Base-by-base conservation (phyloP, 2,113 vertebrate genomes). In the Daboia siamensis region DNA sequence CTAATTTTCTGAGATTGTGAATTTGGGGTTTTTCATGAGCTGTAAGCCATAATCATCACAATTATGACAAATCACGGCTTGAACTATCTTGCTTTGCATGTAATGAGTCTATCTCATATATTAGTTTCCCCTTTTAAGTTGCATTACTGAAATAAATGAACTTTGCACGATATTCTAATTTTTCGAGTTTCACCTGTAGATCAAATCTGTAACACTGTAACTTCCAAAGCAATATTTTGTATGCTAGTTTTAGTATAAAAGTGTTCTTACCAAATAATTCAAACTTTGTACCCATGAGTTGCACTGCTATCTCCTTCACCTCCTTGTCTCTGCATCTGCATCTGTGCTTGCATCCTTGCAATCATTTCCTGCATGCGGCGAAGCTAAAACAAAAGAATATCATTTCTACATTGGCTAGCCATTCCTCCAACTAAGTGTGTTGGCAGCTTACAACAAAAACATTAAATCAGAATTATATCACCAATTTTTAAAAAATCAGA, bases 281-380 rank as follows among this genome's bases (percentile, higher is more conserved):
- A 97, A 0, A 98, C 97, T 0, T 97, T 97, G 26, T 97, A 96
- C 26, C 97, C 97, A 0, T 98, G 97, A 4, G 93, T 90, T 23
- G 94, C 87, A 0, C 64, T 92, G 6, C 93, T 26, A 0, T 98
- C 97, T 0, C 96, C 98, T 0, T 99, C 99, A 48, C 98, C 99
- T 8, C 95, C 96, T 89, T 98, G 98, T 95, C 97, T 96, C 92
- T 99, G 98, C 97, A 98, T 97, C 96, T 99, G 99, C 99, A 99
- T 99, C 97, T 99, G 99, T 0, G 98, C 98, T 96, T 99, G 99
- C 99, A 99, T 99, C 93, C 99, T 98, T 0, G 98, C 98, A 7
- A 99, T 99, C 99, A 99, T 99, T 97, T 99, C 99, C 94, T 99
- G 99, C 99, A 99, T 99, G 90, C 99, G 98, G 74, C 99, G 98